A percentile compares a stretch with the other conserved stretches of the same genome.
These are phyloP conservation scores for Habrosyne pyritoides DNA, from an alignment of 2,888 invertebrate species.

Conservation along the genomic window DNA sequence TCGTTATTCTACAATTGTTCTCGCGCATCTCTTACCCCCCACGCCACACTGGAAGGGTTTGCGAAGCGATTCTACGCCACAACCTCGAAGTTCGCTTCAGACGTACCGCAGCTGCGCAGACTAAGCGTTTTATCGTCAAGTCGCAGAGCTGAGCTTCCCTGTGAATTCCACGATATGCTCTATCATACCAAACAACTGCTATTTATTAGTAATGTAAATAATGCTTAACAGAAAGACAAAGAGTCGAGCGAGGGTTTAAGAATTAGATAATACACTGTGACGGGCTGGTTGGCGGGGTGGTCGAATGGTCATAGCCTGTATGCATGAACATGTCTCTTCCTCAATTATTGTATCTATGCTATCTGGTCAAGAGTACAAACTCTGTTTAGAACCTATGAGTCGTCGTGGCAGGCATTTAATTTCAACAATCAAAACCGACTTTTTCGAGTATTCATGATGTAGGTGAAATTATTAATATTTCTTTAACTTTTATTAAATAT, in stretches of 20 bases:
- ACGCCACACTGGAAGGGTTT: conserved; percentile 28
- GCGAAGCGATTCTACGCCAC: conserved; percentile 48
- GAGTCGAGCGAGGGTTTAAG: background rate
- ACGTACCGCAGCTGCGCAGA: conserved; percentile 59
- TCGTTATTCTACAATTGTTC: conserved; percentile 10
- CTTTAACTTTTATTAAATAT: no score
- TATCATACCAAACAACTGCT: conserved; percentile 22
- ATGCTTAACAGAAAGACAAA: background rate
- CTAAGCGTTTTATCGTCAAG: conserved; percentile 78
- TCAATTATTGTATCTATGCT: no score
- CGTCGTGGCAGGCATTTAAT: no score
- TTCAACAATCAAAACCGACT: no score
- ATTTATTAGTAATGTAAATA: background rate
- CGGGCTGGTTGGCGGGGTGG: background rate
- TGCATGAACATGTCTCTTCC: no score
- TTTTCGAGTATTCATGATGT: no score
- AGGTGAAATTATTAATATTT: no score
- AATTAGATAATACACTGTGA: no score
- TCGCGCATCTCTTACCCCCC: conserved; percentile 14
- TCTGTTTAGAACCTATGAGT: no score
- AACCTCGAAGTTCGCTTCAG: conserved; percentile 54
- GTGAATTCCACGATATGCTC: conserved; percentile 46
- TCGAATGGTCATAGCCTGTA: no score
- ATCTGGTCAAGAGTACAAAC: no score
- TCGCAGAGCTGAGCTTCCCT: conserved; percentile 57